Evolutionary conservation across 2,797 vertebrate species (phyloP), one percentile per base, ranked within the genome.

Genomic region (Leuciscus waleckii): DNA sequence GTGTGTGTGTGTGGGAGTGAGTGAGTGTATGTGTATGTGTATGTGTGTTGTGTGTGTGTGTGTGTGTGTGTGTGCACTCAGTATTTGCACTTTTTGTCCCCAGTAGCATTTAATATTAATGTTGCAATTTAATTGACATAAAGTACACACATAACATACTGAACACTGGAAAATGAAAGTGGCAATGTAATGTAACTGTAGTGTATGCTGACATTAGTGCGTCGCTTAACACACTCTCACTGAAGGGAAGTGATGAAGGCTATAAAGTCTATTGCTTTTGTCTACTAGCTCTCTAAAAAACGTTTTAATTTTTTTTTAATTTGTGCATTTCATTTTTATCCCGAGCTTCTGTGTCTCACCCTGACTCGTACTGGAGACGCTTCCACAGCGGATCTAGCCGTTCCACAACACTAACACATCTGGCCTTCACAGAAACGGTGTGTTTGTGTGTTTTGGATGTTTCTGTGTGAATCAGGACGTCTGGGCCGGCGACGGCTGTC

Each of bases 401-500:
- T 54, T 51, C n/a, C n/a, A n/a, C 65, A 56, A 5, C 26, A 75
- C 41, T 10, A 83, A 77, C 51, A 43, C 41, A 51, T 82, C 73
- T 56, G 82, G 73, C 73, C 58, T 58, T 61, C 35, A 51, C 65
- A 81, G 13, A 70, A 29, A 58, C 29, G 39, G 86, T 65, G 70
- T 86, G 80, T 68, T 88, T 81, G 61, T 73, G 70, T 79, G 54
- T 82, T 85, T 32, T 79, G 32, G 21, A 41, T 74, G 75, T 85
- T 79, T 63, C 49, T 29, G 13, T 49, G 39, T 61, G 83, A 84
- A 86, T 84, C 49, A 87, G 81, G 83, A 26, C 39, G 9, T 80
- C 85, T 65, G 92, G 89, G 86, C 91, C 89, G 85, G 90, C 89
- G 90, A 90, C 26, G 88, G 88, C 94, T 95, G 95, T 95, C 94